Conservation (phyloP, 2,888 invertebrate genomes). For the Dryadula phaetusa region DNA sequence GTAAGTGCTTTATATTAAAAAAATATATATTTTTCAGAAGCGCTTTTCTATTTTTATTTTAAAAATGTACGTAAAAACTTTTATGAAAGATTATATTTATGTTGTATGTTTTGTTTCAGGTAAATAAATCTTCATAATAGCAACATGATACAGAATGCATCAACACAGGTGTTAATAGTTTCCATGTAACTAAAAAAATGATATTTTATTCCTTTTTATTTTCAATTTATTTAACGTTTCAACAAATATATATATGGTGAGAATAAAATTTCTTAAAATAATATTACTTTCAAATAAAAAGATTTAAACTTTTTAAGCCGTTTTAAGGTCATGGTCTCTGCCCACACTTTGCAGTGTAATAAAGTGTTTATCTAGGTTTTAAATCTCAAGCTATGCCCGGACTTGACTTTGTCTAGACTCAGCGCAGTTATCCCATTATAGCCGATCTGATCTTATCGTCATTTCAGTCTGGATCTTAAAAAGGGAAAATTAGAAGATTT, state of each 20-base stretch:
- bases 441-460: conserved; percentile 27
- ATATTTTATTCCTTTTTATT: not conserved
- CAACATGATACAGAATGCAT: not conserved
- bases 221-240: not conserved
- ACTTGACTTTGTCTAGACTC: conserved; percentile 35
- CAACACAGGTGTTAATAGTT: not conserved
- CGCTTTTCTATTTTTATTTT: not conserved
- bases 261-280: too few species aligned
- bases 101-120: conserved; percentile 18
- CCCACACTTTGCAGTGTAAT: conserved; percentile 18
- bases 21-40: too few species aligned
- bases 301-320: not conserved
- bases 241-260: too few species aligned
- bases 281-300: not conserved
- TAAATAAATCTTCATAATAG: conserved; percentile 1
- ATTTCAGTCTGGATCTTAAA: not conserved
- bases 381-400: conserved; percentile 29
- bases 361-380: conserved; percentile 23
- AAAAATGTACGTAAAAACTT: not conserved
- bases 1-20: too few species aligned
- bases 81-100: not conserved
- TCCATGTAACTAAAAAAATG: not conserved
- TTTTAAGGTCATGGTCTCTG: conserved; percentile 26
- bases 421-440: conserved; percentile 30
- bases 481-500: not conserved